phyloP scores from a whole-genome alignment of 2,888 invertebrate species.

The Patella ulyssiponensis region DNA sequence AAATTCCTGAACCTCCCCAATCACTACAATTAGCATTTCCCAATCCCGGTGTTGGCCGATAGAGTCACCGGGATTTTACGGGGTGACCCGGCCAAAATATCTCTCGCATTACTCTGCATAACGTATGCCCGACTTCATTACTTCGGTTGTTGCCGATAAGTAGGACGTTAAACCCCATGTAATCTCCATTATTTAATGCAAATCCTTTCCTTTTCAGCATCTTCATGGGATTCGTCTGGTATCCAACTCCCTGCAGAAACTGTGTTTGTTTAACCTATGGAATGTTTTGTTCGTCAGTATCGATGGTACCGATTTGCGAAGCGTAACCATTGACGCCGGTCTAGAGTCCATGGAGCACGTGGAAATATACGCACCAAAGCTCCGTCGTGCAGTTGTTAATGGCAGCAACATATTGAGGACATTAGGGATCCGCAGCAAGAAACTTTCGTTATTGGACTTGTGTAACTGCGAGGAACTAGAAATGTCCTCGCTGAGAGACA shows the following conservation, averaged over 20 bases:
- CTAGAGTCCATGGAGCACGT: constrained; percentile 57
- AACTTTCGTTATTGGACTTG: constrained; percentile 48
- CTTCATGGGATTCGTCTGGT: constrained; percentile 56
- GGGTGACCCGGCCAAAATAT: too few relatives aligned
- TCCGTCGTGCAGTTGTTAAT: constrained; percentile 48
- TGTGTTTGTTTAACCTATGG: constrained; percentile 59
- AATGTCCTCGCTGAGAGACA: constrained; percentile 47
- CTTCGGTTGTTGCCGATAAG: too few relatives aligned
- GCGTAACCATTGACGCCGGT: constrained; percentile 54
- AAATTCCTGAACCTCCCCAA: too few relatives aligned
- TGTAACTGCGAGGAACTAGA: constrained; percentile 57
- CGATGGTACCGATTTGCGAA: constrained; percentile 44
- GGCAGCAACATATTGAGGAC: constrained; percentile 53
- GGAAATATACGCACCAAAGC: constrained; percentile 45
- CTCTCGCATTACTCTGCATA: too few relatives aligned
- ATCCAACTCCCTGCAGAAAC: constrained; percentile 53
- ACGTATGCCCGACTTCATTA: too few relatives aligned
- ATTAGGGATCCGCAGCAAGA: constrained; percentile 50
- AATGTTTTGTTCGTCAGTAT: constrained; percentile 55
- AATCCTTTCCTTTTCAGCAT: constrained; percentile 40
- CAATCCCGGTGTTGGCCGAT: too few relatives aligned
- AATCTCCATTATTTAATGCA: too few relatives aligned
- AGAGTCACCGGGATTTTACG: too few relatives aligned
- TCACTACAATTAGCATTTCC: too few relatives aligned
- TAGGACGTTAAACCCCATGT: too few relatives aligned